Base-by-base conservation (phyloP, 1,140 invertebrate species). In the Sesamia nonagrioides region DNA sequence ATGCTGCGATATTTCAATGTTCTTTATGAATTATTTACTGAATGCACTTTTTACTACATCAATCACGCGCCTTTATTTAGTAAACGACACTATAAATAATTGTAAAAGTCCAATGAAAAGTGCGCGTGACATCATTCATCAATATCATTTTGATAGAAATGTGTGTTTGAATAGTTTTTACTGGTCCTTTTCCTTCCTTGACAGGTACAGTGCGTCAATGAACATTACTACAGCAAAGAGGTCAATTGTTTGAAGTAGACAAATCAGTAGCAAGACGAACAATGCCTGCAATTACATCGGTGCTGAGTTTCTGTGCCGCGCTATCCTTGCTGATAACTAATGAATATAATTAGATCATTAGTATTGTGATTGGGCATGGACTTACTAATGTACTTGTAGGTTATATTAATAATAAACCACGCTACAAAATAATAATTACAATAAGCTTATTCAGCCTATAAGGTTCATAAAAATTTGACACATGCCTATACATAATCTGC, bases 281-380 rank as follows among this genome's bases (percentile, higher is more conserved):
- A 66, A 66, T 76, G 48, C 48, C 56, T 54, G 74, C 42, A 63
- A 76, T 76, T 76, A 76, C 48, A 61, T 75, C 58, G 73, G 8
- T 35, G 73, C 73, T 66, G 58, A 66, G 74, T 66, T 76, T 76
- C 61, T 76, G 54, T 58, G 72, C 56, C 68, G 68, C 68, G 68
- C 63, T 27, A 78, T 78, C 66, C 63, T 78, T 71, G 76, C 52
- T 71, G 63, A 71, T 69, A 78, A 68, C 35, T 78, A 71, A 78
- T 78, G 50, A 69, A 78, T 78, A 78, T 78, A 52, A 58, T 78
- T 78, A 77, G 68, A 78, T 78, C 76, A 69, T 78, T 78, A 77
- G 48, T 54, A 71, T 71, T 71, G 68, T 71, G 54, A 54, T 33
- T 69, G 45, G 45, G 13, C 42, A 69, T 69, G 42, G 66, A 66